Evolutionary conservation across 2,113 vertebrate genomes (phyloP).

Genomic region (Hydropotes inermis): DNA sequence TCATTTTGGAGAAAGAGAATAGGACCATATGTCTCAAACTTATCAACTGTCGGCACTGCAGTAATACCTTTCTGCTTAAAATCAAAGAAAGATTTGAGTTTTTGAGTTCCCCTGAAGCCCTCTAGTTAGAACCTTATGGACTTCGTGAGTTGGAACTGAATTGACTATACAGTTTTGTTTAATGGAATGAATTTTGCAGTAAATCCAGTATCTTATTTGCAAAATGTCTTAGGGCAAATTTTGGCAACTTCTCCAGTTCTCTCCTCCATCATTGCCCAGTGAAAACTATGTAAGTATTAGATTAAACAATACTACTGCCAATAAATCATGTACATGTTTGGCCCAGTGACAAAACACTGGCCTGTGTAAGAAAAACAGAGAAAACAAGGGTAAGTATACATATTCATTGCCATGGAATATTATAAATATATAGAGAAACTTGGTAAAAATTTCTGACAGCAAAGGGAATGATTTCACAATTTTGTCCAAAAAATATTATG

Average conservation of each 20-base stretch:
- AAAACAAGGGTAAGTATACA: not conserved
- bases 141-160: conserved; percentile 40
- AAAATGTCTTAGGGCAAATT: conserved; percentile 43
- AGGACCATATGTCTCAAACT: conserved; percentile 65
- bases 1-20: conserved; percentile 67
- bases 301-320: conserved; percentile 12
- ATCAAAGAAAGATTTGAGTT: conserved; percentile 49
- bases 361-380: not conserved
- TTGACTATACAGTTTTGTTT: conserved; percentile 41
- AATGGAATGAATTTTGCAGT: conserved; percentile 40
- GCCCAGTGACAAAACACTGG: conserved; percentile 46
- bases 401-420: not conserved
- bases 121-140: conserved; percentile 49
- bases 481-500: not conserved
- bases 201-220: conserved; percentile 55
- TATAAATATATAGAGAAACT: conserved; percentile 22
- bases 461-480: not conserved
- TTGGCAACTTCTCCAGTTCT: conserved; percentile 55
- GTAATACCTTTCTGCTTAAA: conserved; percentile 64
- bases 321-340: conserved; percentile 51
- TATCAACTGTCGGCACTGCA: conserved; percentile 61
- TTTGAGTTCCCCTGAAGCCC: conserved; percentile 33
- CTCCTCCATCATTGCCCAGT: conserved; percentile 10
- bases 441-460: conserved; percentile 15
- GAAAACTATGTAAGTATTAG: conserved; percentile 17